Evolutionary conservation across 2,113 vertebrate species (phyloP).

Genomic region (Hydrochoerus hydrochaeris): DNA sequence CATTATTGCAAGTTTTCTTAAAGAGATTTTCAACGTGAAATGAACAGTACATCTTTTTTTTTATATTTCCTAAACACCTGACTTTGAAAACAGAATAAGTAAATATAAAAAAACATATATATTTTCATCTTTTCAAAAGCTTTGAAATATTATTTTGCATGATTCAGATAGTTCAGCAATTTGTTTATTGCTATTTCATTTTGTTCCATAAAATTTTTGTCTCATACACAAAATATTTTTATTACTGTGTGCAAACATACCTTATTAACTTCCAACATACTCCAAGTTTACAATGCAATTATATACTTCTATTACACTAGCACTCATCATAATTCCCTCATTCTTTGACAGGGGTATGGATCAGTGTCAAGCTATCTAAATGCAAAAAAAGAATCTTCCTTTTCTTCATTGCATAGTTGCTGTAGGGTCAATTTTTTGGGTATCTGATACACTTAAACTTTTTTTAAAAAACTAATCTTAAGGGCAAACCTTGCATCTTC

Average conservation of each 20-base stretch:
- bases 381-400: neutral
- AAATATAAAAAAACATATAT: conserved; percentile 49
- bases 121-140: conserved; percentile 60
- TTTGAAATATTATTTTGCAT: conserved; percentile 42
- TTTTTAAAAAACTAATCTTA: neutral
- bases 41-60: conserved; percentile 76
- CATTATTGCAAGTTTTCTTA: conserved; percentile 75
- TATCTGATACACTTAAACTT: neutral
- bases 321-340: neutral
- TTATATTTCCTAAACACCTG: conserved; percentile 75
- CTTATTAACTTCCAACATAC: conserved; percentile 64
- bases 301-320: neutral
- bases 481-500: conserved; percentile 41
- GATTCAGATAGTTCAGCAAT: neutral
- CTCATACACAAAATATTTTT: conserved; percentile 63
- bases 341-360: conserved; percentile 1
- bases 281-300: conserved; percentile 54
- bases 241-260: conserved; percentile 14
- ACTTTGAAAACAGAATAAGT: conserved; percentile 64
- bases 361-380: conserved; percentile 47
- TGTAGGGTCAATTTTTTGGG: neutral
- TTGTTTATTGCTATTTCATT: conserved; percentile 55
- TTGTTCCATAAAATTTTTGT: conserved; percentile 61
- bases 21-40: conserved; percentile 73
- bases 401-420: neutral